Evolutionary conservation across 1,140 invertebrate genomes (phyloP), one percentile per base, ranked within the genome.

Genomic region (Cotesia chilonis): DNA sequence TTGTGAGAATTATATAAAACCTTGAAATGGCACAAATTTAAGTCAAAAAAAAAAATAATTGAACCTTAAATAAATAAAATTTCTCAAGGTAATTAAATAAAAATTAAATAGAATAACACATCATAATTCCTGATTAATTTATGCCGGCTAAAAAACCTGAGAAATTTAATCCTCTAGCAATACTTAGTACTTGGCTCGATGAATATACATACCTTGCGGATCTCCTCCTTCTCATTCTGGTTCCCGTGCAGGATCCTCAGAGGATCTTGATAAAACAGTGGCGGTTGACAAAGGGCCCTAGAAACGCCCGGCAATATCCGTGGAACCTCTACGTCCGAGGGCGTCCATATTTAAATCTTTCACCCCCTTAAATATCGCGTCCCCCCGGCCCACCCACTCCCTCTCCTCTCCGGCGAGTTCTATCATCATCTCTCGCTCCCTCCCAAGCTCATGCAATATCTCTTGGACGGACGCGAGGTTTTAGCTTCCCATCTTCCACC

Each of bases 271-370:
- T 84, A 83, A 84, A 81, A 83, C 38, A 57, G 79, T 79, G 81
- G 76, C 80, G 78, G 82, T 82, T 84, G 82, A 84, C 83, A 84
- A 83, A 83, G 82, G 79, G 81, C 77, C 78, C 77, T 70, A 71
- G 81, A 71, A 78, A 83, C 82, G 82, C 83, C 83, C 77, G 72
- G 65, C 76, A 73, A 78, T 80, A 81, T 83, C 77, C 80, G 77
- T 75, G 78, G 78, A 81, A 80, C 75, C 77, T 79, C 82, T 82
- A 47, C 6, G 10, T 76, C 80, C 78, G 81, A 76, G 78, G 83
- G 82, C 82, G 82, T 84, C 72, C 82, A 84, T 84, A 84, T 82
- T 82, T 82, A 82, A 81, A 81, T 81, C 73, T 47, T 47, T 47
- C 72, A 72, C 66, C 71, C 47, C 14, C 64, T 37, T 47, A 47